Evolutionary conservation across 2,113 vertebrate species (phyloP).

Genomic region (Leptobrachium leishanense): DNA sequence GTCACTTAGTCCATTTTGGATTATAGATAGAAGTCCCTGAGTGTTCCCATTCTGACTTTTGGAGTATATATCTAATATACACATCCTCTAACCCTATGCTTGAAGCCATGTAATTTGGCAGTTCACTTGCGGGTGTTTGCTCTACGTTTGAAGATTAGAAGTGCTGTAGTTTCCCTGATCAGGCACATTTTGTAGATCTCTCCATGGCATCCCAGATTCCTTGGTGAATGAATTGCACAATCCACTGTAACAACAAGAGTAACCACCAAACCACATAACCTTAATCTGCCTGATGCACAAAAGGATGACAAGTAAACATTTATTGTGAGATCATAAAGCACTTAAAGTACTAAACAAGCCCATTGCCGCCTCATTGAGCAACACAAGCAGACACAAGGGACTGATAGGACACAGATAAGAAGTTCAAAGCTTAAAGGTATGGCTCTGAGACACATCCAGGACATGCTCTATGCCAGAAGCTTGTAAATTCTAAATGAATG

Average conservation of each 20-base stretch:
- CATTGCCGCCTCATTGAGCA: constrained; percentile 5
- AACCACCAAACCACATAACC: background rate
- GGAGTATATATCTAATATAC: no score
- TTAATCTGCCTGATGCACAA: constrained; percentile 25
- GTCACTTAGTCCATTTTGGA: no score
- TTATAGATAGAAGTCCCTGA: no score
- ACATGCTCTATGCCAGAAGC: no score
- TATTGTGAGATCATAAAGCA: constrained; percentile 5
- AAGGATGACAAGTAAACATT: background rate
- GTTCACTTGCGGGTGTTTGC: no score
- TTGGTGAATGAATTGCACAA: constrained; percentile 11
- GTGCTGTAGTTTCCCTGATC: background rate
- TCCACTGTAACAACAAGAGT: constrained; percentile 11
- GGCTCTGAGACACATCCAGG: background rate
- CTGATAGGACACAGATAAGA: constrained; percentile 15
- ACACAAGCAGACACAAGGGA: background rate
- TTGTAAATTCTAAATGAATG: background rate
- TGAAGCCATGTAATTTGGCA: no score
- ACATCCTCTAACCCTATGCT: no score
- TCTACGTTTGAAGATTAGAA: no score
- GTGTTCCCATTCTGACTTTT: no score
- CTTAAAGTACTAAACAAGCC: background rate
- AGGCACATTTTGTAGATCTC: no score
- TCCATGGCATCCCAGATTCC: background rate
- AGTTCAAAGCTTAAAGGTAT: constrained; percentile 19